phyloP scores from a whole-genome alignment of 2,888 invertebrate species.

The Cecidostiba fungosa region DNA sequence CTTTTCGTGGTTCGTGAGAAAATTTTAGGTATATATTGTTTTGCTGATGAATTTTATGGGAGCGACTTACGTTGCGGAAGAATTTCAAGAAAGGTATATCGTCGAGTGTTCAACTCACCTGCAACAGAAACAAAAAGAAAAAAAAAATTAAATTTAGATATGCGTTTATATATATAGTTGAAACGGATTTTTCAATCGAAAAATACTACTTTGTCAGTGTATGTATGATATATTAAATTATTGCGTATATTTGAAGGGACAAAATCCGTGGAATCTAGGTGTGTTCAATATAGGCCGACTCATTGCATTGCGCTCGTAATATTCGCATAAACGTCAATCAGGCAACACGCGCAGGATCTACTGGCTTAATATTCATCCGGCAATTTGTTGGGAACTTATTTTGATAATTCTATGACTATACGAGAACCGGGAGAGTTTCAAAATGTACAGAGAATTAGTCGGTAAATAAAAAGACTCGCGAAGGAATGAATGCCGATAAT shows the following conservation, averaged over 20 bases:
- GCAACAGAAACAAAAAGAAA: constrained; percentile 27
- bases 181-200: not conserved
- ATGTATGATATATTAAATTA: not conserved
- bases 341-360: not conserved
- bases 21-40: too few species aligned
- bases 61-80: constrained; percentile 16
- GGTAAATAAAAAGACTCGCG: not conserved
- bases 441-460: constrained; percentile 16
- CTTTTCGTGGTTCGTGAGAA: too few species aligned
- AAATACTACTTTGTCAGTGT: not conserved
- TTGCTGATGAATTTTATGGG: not conserved
- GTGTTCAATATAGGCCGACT: constrained; percentile 47
- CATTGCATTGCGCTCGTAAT: constrained; percentile 50
- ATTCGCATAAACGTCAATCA: constrained; percentile 50
- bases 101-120: constrained; percentile 21
- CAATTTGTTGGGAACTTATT: constrained; percentile 36
- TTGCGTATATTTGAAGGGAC: not conserved
- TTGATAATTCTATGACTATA: constrained; percentile 16
- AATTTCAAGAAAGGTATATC: not conserved
- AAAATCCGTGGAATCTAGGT: constrained; percentile 51
- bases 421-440: not conserved
- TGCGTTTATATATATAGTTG: not conserved
- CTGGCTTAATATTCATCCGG: constrained; percentile 27
- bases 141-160: not conserved
- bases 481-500: not conserved